Base-by-base conservation (phyloP, 2,797 vertebrate genomes). In the Nasua narica region DNA sequence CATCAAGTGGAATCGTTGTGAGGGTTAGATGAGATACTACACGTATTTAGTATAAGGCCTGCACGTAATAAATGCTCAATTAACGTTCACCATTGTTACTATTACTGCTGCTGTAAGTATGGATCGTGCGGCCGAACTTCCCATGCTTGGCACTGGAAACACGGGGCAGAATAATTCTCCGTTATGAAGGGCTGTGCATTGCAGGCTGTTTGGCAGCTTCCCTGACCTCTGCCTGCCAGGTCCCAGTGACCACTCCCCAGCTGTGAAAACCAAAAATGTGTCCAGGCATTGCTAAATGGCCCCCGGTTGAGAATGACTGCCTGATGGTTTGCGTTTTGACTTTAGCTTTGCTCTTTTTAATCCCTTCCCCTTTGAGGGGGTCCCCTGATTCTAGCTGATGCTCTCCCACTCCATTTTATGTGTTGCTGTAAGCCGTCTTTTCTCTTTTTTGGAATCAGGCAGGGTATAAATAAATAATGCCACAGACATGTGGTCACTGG, bases 401-500 rank as follows among this genome's bases (percentile, higher is more conserved):
- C 25, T 74, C 50, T 89, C 19, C 15, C 10, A 5, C 2, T 69
- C 52, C 74, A 11, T 94, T 90, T 94, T 32, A 87, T 43, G 37
- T 48, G 56, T 94, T 74, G 19, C 89, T 77, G 19, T 54, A 46
- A 62, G 70, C 60, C 54, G 23, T 69, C 67, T 94, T 81, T 48
- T 76, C 60, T 91, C 43, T 58, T 86, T 46, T 74, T 87, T 92
- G 91, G 82, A 88, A 91, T 67, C 74, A 40, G 62, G 76, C 52
- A 78, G 76, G 29, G 60, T 56, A 56, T 93, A 91, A 95, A 93
- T 90, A 96, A 95, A 92, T 91, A 90, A 84, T 50, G 62, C 48
- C 91, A 87, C n/a, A 82, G 91, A 92, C 79, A 0, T 88, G 94
- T 65, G 69, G 95, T 97, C 94, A 93, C 94, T 54, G 58, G 93